A percentile compares a stretch with the other conserved stretches of the same genome.
Conservation (phyloP, 2,113 vertebrate genomes). For the Megaceryle maxima region DNA sequence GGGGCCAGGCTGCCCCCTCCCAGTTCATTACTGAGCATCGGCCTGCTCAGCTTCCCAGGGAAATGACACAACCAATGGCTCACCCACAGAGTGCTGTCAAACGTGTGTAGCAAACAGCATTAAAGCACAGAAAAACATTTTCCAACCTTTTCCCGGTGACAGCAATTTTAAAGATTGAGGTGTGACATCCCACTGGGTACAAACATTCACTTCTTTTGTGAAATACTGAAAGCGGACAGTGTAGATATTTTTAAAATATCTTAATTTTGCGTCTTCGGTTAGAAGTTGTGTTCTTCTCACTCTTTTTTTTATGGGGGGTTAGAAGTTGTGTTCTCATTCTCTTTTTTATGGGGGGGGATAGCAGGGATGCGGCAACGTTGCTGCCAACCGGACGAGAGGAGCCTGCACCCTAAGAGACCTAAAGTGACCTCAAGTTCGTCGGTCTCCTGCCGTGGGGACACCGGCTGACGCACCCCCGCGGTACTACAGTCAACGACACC, state of each 20-base stretch:
- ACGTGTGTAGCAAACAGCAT: accelerated
- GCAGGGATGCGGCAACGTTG: not conserved
- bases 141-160: accelerated
- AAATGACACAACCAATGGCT: accelerated
- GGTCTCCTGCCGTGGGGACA: not conserved
- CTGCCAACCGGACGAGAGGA: not conserved
- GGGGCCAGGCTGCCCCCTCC: not conserved
- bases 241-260: not conserved
- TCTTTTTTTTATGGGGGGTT: not conserved
- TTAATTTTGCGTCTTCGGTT: no score
- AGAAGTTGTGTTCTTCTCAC: not conserved
- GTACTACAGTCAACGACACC: not conserved
- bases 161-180: not conserved
- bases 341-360: not conserved
- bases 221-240: not conserved
- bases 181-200: not conserved
- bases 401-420: not conserved
- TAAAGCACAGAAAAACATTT: not conserved
- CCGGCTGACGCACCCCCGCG: not conserved
- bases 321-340: not conserved
- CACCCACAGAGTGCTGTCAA: not conserved
- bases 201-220: accelerated
- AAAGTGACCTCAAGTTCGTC: not conserved
- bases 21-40: accelerated
- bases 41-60: not conserved